These are phyloP conservation scores for Helobdella robusta DNA, from an alignment of 2,888 invertebrate genomes.

Conservation along the genomic window DNA sequence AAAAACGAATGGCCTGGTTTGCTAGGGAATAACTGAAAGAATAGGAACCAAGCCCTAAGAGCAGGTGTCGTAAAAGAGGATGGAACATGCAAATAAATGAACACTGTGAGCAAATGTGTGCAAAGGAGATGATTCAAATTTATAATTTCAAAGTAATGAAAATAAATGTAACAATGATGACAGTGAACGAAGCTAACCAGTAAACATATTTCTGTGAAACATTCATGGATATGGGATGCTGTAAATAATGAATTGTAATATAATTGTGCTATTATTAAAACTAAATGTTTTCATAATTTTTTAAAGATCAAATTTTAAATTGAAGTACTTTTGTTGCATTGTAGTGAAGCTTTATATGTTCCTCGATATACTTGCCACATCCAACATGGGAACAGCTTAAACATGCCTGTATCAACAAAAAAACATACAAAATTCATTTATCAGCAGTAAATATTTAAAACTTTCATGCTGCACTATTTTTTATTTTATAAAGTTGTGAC, in stretches of 20 bases:
- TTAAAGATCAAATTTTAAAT: neutral
- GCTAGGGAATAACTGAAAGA: no score
- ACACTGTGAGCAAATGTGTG: no score
- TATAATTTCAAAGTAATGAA: no score
- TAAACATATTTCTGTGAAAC: slow-evolving; percentile 47
- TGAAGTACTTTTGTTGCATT: slow-evolving; percentile 41
- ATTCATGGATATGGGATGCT: slow-evolving; percentile 47
- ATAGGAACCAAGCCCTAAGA: no score
- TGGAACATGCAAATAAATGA: no score
- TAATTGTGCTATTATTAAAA: neutral
- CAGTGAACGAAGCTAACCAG: slow-evolving; percentile 39
- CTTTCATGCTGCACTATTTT: neutral
- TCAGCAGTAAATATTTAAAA: neutral
- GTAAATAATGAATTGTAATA: slow-evolving; percentile 15
- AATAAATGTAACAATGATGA: slow-evolving; percentile 5
- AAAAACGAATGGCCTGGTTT: no score
- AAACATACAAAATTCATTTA: neutral
- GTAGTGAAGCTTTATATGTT: slow-evolving; percentile 46
- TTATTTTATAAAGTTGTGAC: neutral
- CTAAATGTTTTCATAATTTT: neutral
- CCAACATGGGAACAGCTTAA: slow-evolving; percentile 46
- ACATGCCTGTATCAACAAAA: slow-evolving; percentile 42
- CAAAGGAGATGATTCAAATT: no score
- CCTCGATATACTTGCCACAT: slow-evolving; percentile 46
- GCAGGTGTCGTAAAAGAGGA: no score